These are phyloP conservation scores for Actenoides lindsayi DNA, from an alignment of 2,113 vertebrate genomes.

Conservation along the genomic window DNA sequence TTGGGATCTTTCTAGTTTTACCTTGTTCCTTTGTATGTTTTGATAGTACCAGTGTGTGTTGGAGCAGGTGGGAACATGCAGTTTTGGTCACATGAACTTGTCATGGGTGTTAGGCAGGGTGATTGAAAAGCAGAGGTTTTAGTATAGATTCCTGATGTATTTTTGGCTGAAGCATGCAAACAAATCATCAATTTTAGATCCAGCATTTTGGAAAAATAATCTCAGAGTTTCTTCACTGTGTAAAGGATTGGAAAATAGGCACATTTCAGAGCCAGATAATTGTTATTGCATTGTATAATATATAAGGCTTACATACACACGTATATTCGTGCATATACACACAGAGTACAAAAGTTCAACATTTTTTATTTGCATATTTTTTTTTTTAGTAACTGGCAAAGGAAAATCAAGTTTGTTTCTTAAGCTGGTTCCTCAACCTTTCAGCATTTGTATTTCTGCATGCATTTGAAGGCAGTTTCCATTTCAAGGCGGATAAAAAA, in stretches of 20 bases:
- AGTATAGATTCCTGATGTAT: neutral
- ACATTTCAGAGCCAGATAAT: neutral
- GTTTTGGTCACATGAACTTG: neutral
- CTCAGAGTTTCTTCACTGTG: neutral
- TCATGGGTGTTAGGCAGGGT: neutral
- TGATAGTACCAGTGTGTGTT: neutral
- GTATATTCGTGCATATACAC: accelerated
- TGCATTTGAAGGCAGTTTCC: conserved; percentile 2
- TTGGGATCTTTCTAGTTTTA: neutral
- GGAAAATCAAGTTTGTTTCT: neutral
- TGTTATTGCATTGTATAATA: neutral
- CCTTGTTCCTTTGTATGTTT: neutral
- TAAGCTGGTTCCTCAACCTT: neutral
- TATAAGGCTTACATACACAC: neutral
- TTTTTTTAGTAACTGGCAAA: neutral
- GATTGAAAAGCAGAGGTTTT: neutral
- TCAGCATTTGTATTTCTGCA: conserved; percentile 8
- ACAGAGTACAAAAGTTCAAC: neutral
- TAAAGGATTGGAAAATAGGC: neutral
- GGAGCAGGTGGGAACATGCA: neutral
- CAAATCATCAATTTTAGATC: neutral
- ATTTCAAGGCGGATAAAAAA: conserved; percentile 52
- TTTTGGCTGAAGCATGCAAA: neutral
- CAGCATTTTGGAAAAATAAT: neutral
- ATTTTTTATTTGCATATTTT: neutral